Evolutionary conservation across 2,113 vertebrate species (phyloP), one percentile per base, ranked within the genome.

Genomic region (Lycaon pictus): DNA sequence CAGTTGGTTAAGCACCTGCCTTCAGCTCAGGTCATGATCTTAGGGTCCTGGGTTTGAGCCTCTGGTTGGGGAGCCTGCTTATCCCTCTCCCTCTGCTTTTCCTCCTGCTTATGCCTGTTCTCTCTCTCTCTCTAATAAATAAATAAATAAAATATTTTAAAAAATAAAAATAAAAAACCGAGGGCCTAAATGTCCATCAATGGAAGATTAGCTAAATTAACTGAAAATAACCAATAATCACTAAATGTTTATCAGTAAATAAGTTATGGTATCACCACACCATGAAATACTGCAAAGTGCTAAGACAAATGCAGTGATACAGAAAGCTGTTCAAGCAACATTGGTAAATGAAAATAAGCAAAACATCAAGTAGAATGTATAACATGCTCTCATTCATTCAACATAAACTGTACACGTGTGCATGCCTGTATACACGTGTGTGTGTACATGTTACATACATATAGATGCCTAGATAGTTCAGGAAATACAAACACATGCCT

Each of bases 181-280:
- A 77, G 76, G 72, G 72, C 11, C 43, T 92, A 84, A 69, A 65
- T 48, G 17, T 43, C 22, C 58, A 48, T 87, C 55, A 63, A 17
- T n/a, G 77, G 11, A 10, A 4, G 8, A 74, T 79, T 71, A 27
- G 37, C 60, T 72, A 72, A 65, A 62, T 69, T 35, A 93, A 71
- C 60, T 53, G 77, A 81, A 79, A 93, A 91, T 81, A 74, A 86
- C 77, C 23, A 77, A 83, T 27, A 72, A 58, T 58, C 43, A 55
- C 48, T 72, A 67, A 9, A 23, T 55, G 10, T 37, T 79, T 58
- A 79, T 56, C 79, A 65, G n/a, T 82, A 77, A 62, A 62, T 22
- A 60, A 74, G 37, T 58, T n/a, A 32, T 4, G 29, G 53, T 62
- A 3, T 60, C 72, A 19, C 65, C 67, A 90, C 9, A 7, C 69